Evolutionary conservation across 2,113 vertebrate species (phyloP), one percentile per base, ranked within the genome.

Genomic region (Romanogobio albipinnatus): DNA sequence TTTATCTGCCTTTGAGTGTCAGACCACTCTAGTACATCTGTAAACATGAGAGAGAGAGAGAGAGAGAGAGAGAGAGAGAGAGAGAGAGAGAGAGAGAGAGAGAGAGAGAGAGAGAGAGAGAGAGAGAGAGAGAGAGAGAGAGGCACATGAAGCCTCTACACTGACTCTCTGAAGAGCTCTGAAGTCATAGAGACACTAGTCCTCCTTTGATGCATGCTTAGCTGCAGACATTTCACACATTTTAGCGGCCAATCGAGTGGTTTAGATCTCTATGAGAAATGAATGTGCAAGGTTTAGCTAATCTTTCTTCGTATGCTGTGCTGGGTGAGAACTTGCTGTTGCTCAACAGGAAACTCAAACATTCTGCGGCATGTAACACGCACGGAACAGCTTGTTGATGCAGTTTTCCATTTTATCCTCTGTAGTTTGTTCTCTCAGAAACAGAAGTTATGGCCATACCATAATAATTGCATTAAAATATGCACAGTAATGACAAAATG

Each of bases 291-390:
- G 47, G 22, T 70, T 85, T 78, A 80, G 59, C 29, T 73, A 80
- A 75, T 24, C n/a, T 7, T 71, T 78, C 14, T 47, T 39, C 43
- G 47, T 68, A 53, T 5, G 19, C 3, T 39, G 24, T 19, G 43
- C 33, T 75, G 53, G 78, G 83, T 73, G 83, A 56, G 70, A 33
- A 80, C 74, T 58, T 81, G 70, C 59, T 68, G 9, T 84, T 89
- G 85, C 85, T 85, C 84, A 81, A 85, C 80, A 85, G 87, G 85
- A 88, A 88, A 84, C 43, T 75, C 70, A 76, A 47, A 75, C 9
- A 61, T 45, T 53, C 74, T 73, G 68, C 9, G 39, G 71, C 64
- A 19, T 19, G 13, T 45, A 36, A 83, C 33, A 14, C 45, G 64
- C 58, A 76, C 51, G 24, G 24, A 62, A 77, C 22, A 47, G 36